Evolutionary conservation across 2,797 vertebrate species (phyloP).

Genomic region (Eleutherodactylus coqui): DNA sequence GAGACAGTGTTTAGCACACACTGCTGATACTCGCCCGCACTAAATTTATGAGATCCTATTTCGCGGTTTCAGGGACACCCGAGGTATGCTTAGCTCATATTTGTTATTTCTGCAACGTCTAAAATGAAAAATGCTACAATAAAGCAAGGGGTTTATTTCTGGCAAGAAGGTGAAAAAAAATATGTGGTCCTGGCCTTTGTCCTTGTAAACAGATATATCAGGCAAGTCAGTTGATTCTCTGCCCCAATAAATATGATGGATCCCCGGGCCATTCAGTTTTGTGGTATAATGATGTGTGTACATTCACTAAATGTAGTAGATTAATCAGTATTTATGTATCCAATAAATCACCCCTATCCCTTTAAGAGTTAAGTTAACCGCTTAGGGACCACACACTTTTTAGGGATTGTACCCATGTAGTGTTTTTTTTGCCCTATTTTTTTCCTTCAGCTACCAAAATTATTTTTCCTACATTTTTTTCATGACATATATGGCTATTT

Average conservation of each 20-base stretch:
- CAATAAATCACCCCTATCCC: not conserved
- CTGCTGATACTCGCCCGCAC: not conserved
- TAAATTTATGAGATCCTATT: slow-evolving; percentile 48
- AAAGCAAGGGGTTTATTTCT: slow-evolving; percentile 32
- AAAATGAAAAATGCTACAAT: slow-evolving; percentile 52
- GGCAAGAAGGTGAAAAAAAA: slow-evolving; percentile 23
- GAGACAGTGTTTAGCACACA: slow-evolving; percentile 10
- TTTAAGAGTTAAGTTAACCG: not conserved
- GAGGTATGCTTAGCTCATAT: slow-evolving; percentile 36
- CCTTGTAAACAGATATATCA: slow-evolving; percentile 52
- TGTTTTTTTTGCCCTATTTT: too few relatives aligned
- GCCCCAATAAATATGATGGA: slow-evolving; percentile 20
- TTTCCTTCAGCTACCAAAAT: too few relatives aligned
- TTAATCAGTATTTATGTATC: slow-evolving; percentile 3
- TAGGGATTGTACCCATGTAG: too few relatives aligned
- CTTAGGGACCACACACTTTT: too few relatives aligned
- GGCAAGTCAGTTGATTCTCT: slow-evolving; percentile 11
- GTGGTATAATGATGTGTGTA: not conserved
- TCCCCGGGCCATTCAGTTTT: not conserved
- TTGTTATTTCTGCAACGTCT: slow-evolving; percentile 45
- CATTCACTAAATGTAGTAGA: not conserved
- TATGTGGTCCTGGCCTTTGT: slow-evolving; percentile 27
- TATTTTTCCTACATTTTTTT: too few relatives aligned
- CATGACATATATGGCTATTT: too few relatives aligned
- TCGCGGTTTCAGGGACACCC: slow-evolving; percentile 36